Base-by-base conservation (phyloP, 2,113 vertebrate species). In the Paradoxurus hermaphroditus region DNA sequence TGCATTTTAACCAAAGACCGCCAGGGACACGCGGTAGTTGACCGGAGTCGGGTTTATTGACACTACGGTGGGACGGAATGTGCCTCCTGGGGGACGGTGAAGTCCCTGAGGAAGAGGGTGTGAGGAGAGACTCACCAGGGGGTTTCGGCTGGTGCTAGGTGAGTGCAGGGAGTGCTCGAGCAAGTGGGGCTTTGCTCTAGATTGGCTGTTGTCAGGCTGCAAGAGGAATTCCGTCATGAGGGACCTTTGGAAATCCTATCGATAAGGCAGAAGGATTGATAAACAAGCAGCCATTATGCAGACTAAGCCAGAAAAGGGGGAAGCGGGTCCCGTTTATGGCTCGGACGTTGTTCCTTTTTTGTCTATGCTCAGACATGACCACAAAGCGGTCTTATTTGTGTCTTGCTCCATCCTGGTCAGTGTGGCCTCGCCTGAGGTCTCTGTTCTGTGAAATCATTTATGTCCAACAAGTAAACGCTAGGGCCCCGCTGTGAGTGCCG, bases 61-160 rank as follows among this genome's bases (percentile, higher is more conserved):
- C 44, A 41, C 44, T 59, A 46, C 5, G 8, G 29, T 18, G 21
- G 83, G 68, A 39, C 3, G 4, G 15, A 13, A 39, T 1, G 0
- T 1, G 4, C 2, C 27, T 36, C 0, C 0, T 12, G 53, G 29
- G 72, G 49, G 14, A 2, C 12, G 29, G 79, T 14, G 23, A 91
- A 79, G 18, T 12, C 19, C 34, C 27, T 73, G 21, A 39, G 27
- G 18, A 31, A n/a, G 41, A 89, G 36, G 49, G 5, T 56, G 31
- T 56, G 10, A 44, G 4, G 1, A 39, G 41, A 62, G 56, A 39
- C 3, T 14, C 4, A 15, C 0, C 1, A 31, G 12, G 68, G 72
- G 53, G 15, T 6, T 1, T 13, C 8, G 23, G 9, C 59, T 67
- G 29, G 14, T 8, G 41, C 13, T 2, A 3, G 7, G 31, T 51